Conservation (phyloP, 2,888 invertebrate genomes). For the Eristalinus sepulchralis region DNA sequence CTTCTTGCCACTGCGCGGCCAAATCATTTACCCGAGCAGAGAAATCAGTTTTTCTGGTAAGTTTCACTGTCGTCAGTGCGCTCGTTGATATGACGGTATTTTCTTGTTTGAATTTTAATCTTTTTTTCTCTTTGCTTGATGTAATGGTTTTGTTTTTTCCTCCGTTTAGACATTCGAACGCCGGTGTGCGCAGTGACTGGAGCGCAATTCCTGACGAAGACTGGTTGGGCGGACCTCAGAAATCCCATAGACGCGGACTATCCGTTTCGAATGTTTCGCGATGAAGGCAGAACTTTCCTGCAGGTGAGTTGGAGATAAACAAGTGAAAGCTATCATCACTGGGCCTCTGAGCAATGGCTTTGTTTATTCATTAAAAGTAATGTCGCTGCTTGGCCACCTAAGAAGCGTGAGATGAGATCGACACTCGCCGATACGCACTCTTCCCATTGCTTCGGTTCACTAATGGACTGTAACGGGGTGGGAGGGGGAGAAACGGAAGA, state of each 20-base stretch:
- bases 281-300: conserved; percentile 90
- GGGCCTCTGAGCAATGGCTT: neutral
- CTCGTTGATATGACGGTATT: conserved; percentile 10
- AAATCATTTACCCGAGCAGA: conserved; percentile 93
- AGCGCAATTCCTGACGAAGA: conserved; percentile 89
- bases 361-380: neutral
- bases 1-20: conserved; percentile 91
- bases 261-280: conserved; percentile 90
- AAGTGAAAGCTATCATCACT: conserved; percentile 51
- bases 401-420: neutral
- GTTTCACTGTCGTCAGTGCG: conserved; percentile 59
- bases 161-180: conserved; percentile 85
- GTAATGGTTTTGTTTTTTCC: conserved; percentile 13
- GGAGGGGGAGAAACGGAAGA: neutral
- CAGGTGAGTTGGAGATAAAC: conserved; percentile 83
- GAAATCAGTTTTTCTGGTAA: conserved; percentile 89
- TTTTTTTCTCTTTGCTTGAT: conserved; percentile 16
- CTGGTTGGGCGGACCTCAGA: conserved; percentile 90
- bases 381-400: neutral
- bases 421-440: neutral
- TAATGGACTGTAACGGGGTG: neutral
- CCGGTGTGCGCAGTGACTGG: conserved; percentile 93
- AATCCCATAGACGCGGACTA: conserved; percentile 89
- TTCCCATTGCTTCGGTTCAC: neutral
- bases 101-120: neutral